Percentiles rank a stretch among this genome's conserved stretches.
phyloP scores from a whole-genome alignment of 2,797 vertebrate genomes.

The Malacoctenus gilli region DNA sequence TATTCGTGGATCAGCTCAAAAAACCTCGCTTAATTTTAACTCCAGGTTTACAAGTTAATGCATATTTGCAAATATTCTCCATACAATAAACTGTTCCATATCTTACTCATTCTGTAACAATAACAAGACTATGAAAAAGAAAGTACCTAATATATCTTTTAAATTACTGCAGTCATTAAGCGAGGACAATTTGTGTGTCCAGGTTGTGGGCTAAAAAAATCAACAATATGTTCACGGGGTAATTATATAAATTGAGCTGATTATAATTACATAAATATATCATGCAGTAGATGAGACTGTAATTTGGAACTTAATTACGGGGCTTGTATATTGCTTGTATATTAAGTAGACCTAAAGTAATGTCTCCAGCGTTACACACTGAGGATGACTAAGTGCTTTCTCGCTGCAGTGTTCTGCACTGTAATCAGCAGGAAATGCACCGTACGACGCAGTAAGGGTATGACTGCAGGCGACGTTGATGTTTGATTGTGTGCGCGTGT shows the following conservation, averaged over 20 bases:
- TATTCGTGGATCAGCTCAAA: too few relatives aligned
- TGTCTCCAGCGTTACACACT: slow-evolving; percentile 2
- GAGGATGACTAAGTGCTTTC: slow-evolving; percentile 32
- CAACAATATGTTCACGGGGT: not conserved
- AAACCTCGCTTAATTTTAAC: too few relatives aligned
- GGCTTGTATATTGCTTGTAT: slow-evolving; percentile 1
- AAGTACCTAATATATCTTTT: not conserved
- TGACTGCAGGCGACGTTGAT: slow-evolving; percentile 37
- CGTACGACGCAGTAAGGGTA: slow-evolving; percentile 47
- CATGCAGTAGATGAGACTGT: not conserved
- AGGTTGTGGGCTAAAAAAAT: slow-evolving; percentile 13
- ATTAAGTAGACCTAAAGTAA: slow-evolving; percentile 12
- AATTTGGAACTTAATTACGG: slow-evolving; percentile 19
- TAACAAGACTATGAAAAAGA: too few relatives aligned
- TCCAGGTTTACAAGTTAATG: too few relatives aligned
- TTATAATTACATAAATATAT: slow-evolving; percentile 7
- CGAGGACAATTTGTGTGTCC: not conserved
- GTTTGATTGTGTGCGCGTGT: slow-evolving; percentile 10
- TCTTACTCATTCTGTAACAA: too few relatives aligned
- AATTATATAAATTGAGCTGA: slow-evolving; percentile 13
- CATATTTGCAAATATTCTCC: too few relatives aligned
- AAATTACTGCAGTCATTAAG: not conserved
- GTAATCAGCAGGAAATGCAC: slow-evolving; percentile 55
- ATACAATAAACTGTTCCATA: too few relatives aligned
- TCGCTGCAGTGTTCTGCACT: slow-evolving; percentile 17